Evolutionary conservation across 2,113 vertebrate genomes (phyloP).

Genomic region (Eclectus roratus): DNA sequence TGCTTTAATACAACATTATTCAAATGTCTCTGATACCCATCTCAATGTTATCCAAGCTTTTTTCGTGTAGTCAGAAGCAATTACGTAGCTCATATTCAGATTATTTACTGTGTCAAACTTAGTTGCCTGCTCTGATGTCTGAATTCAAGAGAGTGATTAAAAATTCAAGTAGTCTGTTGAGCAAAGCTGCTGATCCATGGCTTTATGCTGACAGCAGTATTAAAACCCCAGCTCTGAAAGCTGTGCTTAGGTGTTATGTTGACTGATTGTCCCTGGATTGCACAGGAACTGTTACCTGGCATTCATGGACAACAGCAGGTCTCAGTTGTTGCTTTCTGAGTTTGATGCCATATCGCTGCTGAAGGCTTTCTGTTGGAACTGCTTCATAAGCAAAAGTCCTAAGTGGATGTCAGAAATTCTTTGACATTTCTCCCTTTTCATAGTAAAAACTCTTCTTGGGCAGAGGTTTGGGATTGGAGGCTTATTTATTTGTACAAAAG

Average conservation of each 20-base stretch:
- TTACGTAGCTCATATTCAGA: not conserved
- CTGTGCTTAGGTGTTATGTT: not conserved
- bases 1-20: not conserved
- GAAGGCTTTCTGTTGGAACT: not conserved
- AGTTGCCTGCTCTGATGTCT: not conserved
- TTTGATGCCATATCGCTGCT: accelerated
- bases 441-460: not conserved
- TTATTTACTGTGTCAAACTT: constrained; percentile 34
- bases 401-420: not conserved
- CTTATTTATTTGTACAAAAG: not conserved
- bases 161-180: not conserved
- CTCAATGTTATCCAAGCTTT: not conserved
- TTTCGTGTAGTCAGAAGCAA: not conserved
- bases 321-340: not conserved
- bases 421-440: not conserved
- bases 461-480: not conserved
- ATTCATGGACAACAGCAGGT: not conserved
- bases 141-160: constrained; percentile 1
- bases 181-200: not conserved
- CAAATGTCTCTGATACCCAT: not conserved
- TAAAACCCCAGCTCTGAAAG: not conserved
- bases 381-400: not conserved
- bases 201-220: not conserved
- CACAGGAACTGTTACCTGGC: not conserved
- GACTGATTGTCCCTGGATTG: not conserved